A percentile compares a stretch with the other conserved stretches of the same genome.
Conservation (phyloP, 2,888 invertebrate genomes). For the Anodontia alba region DNA sequence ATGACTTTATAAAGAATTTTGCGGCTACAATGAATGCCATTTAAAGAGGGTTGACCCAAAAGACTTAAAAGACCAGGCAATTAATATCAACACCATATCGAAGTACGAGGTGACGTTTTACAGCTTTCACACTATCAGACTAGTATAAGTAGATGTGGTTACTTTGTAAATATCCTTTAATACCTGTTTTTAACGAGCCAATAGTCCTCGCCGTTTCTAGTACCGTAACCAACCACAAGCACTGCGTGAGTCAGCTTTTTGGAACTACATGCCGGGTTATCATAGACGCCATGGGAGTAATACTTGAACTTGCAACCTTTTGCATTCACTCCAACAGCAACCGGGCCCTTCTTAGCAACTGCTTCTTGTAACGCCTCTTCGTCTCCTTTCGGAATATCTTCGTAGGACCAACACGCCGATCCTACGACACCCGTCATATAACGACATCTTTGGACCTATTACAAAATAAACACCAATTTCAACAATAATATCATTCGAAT, state of each 20-base stretch:
- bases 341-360: constrained; percentile 86
- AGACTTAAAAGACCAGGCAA: no score
- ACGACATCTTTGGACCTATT: neutral
- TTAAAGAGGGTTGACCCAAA: no score
- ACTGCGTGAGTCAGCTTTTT: constrained; percentile 48
- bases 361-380: constrained; percentile 59
- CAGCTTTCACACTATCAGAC: no score
- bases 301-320: constrained; percentile 87
- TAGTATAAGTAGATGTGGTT: no score
- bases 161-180: no score
- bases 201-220: constrained; percentile 44
- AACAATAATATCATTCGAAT: no score
- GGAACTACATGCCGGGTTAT: constrained; percentile 52
- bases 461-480: neutral
- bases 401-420: neutral
- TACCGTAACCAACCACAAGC: constrained; percentile 64
- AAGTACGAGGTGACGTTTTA: no score
- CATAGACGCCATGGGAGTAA: constrained; percentile 63
- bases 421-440: neutral
- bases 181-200: constrained; percentile 75
- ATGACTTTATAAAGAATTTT: no score
- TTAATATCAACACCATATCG: no score
- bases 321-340: constrained; percentile 95
- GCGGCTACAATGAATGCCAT: no score
- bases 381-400: constrained; percentile 19